These are phyloP conservation scores for Onychorhynchus coronatus DNA, from an alignment of 2,113 vertebrate species.

Conservation along the genomic window DNA sequence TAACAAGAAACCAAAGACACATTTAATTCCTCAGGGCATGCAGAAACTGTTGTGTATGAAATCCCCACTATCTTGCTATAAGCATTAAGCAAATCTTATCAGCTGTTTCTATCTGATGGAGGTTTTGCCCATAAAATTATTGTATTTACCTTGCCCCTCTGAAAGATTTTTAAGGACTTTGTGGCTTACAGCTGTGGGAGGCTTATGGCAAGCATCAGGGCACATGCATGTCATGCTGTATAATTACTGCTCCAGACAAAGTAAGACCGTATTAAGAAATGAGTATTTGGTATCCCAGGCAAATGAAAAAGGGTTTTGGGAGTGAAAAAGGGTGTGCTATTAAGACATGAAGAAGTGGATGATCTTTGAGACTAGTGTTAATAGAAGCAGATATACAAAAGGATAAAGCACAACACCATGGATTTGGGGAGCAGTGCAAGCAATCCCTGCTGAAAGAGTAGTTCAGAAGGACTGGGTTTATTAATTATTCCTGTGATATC, in stretches of 20 bases:
- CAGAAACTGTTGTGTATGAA: neutral
- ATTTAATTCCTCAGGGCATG: neutral
- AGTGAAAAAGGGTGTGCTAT: neutral
- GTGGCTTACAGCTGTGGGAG: neutral
- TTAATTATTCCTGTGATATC: neutral
- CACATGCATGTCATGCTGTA: neutral
- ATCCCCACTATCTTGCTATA: neutral
- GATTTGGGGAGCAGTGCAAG: neutral
- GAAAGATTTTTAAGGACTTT: neutral
- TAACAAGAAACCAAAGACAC: neutral
- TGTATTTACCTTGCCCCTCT: neutral
- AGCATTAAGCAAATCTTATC: neutral
- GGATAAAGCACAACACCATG: neutral
- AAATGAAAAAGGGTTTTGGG: neutral
- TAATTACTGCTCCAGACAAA: neutral
- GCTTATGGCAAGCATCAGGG: neutral
- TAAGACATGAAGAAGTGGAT: neutral
- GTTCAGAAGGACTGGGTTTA: neutral
- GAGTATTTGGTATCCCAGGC: neutral
- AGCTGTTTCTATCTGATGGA: neutral
- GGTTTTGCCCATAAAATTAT: neutral
- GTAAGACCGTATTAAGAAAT: neutral
- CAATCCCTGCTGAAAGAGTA: neutral
- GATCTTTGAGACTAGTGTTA: neutral
- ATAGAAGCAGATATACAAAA: neutral